phyloP scores from a whole-genome alignment of 64 coral and sea anemone genomes.

The Stylophora pistillata region DNA sequence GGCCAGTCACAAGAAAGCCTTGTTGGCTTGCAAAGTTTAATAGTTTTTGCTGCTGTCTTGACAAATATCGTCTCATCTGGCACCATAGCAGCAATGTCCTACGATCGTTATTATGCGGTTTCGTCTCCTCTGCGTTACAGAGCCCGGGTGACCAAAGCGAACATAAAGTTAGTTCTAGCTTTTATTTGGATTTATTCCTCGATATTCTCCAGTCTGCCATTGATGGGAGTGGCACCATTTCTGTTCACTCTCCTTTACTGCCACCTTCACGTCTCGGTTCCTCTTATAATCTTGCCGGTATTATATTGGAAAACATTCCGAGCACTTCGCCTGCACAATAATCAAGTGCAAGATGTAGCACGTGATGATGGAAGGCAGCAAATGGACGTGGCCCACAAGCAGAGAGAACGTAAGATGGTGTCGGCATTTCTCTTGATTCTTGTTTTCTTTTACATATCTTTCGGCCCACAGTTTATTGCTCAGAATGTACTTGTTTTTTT shows the following conservation, averaged over 20 bases:
- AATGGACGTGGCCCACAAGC: not conserved
- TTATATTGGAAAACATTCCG: slow-evolving; percentile 4
- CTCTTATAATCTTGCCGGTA: not conserved
- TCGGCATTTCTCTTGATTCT: slow-evolving; percentile 16
- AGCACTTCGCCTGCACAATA: not conserved
- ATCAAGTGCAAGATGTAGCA: not conserved
- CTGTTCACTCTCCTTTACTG: slow-evolving; percentile 2
- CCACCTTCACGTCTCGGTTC: slow-evolving; percentile 1
- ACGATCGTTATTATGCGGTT: not conserved
- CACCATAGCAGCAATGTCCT: not conserved
- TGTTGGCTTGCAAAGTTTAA: not conserved
- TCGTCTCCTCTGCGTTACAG: not conserved
- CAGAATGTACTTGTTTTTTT: not conserved
- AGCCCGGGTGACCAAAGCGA: not conserved
- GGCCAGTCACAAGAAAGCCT: not conserved
- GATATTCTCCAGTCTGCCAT: not conserved
- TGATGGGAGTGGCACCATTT: not conserved
- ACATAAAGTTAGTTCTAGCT: not conserved
- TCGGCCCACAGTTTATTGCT: not conserved
- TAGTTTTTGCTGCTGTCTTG: not conserved
- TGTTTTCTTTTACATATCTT: slow-evolving; percentile 1
- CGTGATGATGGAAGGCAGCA: not conserved
- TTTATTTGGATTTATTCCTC: not conserved
- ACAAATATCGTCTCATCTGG: slow-evolving; percentile 7
- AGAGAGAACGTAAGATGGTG: not conserved